phyloP scores from a whole-genome alignment of 1,140 invertebrate species.

The Lordiphosa mommai region DNA sequence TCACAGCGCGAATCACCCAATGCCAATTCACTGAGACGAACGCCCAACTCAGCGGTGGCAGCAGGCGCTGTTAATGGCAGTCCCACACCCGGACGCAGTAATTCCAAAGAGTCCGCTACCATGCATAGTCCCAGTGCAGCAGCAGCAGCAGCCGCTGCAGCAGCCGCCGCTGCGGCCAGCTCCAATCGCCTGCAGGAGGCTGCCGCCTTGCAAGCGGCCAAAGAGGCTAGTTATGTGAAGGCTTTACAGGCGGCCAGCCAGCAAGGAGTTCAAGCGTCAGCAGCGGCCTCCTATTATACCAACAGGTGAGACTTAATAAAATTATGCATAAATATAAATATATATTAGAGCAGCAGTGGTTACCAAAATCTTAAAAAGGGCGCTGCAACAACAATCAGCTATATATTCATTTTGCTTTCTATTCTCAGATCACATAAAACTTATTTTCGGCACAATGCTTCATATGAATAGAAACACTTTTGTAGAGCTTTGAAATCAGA shows the following conservation, averaged over 20 bases:
- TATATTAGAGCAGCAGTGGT: too few relatives aligned
- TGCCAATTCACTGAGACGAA: constrained; percentile 36
- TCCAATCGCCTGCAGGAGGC: constrained; percentile 71
- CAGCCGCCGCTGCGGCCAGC: constrained; percentile 43
- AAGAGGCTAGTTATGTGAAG: constrained; percentile 75
- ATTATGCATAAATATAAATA: neutral
- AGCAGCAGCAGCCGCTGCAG: constrained; percentile 35
- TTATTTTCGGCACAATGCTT: too few relatives aligned
- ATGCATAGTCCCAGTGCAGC: constrained; percentile 54
- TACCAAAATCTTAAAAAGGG: too few relatives aligned
- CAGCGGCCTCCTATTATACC: constrained; percentile 58
- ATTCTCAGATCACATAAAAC: too few relatives aligned
- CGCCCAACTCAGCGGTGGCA: constrained; percentile 37
- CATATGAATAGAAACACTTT: too few relatives aligned
- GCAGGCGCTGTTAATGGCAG: constrained; percentile 46
- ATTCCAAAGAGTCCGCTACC: constrained; percentile 72
- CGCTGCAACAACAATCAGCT: too few relatives aligned
- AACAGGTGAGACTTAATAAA: constrained; percentile 34
- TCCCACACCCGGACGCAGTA: constrained; percentile 58
- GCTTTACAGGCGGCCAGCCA: constrained; percentile 81
- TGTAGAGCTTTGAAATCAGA: too few relatives aligned
- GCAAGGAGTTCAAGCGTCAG: constrained; percentile 80
- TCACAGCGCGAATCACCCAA: constrained; percentile 74
- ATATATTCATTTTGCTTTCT: too few relatives aligned
- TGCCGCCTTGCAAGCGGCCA: constrained; percentile 61